phyloP scores from a whole-genome alignment of 2,113 vertebrate species.

The Vidua macroura region DNA sequence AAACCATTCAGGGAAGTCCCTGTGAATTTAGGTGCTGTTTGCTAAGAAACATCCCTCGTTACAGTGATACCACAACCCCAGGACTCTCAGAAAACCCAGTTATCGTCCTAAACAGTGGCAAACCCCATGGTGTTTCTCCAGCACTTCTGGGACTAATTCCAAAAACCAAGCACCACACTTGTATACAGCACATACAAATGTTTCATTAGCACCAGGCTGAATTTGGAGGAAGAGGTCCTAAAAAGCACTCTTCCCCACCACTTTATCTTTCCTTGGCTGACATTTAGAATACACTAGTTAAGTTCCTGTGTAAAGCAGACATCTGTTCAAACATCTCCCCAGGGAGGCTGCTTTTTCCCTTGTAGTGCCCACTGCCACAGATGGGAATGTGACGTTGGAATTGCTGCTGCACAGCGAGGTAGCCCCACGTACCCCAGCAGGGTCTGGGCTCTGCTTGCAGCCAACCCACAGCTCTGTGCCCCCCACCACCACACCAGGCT shows the following conservation, averaged over 20 bases:
- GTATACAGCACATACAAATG: background rate
- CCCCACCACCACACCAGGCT: background rate
- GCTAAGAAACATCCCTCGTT: background rate
- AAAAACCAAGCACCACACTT: background rate
- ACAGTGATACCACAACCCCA: background rate
- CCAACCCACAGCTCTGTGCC: background rate
- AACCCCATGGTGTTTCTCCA: background rate
- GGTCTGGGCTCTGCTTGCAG: background rate
- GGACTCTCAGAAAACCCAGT: background rate
- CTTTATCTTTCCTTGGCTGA: background rate
- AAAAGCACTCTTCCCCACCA: background rate
- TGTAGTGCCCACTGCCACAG: background rate
- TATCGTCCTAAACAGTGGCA: background rate
- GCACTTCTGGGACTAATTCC: background rate
- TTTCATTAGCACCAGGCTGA: background rate
- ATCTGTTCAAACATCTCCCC: background rate
- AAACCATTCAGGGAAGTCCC: background rate
- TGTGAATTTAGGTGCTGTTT: background rate
- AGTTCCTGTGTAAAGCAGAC: background rate
- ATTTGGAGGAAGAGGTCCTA: background rate
- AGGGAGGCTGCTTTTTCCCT: background rate
- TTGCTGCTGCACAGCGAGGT: accelerated
- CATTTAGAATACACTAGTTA: background rate
- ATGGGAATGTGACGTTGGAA: background rate
- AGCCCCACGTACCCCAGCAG: accelerated